Evolutionary conservation across 2,113 vertebrate genomes (phyloP).

Genomic region (Terrapene triunguis): DNA sequence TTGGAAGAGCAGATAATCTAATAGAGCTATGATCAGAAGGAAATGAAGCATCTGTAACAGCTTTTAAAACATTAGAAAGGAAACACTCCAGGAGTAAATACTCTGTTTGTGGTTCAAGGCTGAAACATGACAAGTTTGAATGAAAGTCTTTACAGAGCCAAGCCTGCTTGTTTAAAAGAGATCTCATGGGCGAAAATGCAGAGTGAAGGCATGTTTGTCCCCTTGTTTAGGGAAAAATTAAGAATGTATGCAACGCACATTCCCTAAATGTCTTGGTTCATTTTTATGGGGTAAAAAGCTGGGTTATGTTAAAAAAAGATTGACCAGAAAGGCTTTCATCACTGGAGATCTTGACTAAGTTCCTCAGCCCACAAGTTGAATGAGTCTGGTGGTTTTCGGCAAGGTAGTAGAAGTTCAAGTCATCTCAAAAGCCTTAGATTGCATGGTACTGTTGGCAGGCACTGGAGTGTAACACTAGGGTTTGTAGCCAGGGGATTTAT

Average conservation of each 20-base stretch:
- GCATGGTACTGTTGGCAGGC: not conserved
- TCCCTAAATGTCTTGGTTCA: conserved; percentile 36
- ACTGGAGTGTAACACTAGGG: not conserved
- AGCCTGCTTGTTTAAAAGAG: conserved; percentile 57
- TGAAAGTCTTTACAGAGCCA: conserved; percentile 61
- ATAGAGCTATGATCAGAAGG: conserved; percentile 48
- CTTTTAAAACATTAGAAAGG: conserved; percentile 68
- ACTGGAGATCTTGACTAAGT: not conserved
- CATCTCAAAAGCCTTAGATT: not conserved
- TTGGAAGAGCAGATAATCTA: conserved; percentile 33
- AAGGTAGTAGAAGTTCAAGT: not conserved
- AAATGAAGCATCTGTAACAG: conserved; percentile 63
- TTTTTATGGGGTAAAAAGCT: conserved; percentile 41
- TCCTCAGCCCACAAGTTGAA: not conserved
- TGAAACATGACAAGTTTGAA: conserved; percentile 68
- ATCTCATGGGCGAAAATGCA: conserved; percentile 20
- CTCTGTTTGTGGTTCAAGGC: conserved; percentile 65
- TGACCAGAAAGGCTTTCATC: conserved; percentile 28
- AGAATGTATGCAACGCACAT: conserved; percentile 32
- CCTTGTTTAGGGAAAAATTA: conserved; percentile 55
- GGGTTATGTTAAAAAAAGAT: conserved; percentile 24
- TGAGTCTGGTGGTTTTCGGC: not conserved
- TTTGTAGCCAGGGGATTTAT: not conserved
- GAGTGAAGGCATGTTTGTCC: not conserved
- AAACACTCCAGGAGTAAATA: conserved; percentile 61